A percentile compares a stretch with the other conserved stretches of the same genome.
Conservation (phyloP, 2,888 invertebrate genomes). For the Ormyrus thymus region DNA sequence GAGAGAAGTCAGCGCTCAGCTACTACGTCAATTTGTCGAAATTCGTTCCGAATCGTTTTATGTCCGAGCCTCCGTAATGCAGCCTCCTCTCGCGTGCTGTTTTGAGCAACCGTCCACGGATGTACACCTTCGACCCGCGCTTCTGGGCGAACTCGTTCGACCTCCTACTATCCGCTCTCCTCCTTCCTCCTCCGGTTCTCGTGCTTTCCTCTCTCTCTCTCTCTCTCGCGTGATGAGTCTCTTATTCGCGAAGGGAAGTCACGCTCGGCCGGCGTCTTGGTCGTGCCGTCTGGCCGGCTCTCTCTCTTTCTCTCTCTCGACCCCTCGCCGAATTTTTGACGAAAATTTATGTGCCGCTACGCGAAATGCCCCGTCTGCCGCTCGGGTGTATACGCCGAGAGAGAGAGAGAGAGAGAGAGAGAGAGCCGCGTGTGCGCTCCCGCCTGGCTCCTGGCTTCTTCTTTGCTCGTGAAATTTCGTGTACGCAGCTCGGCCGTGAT, state of each 20-base stretch:
- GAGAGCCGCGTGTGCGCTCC: neutral
- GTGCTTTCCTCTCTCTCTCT: conserved; percentile 1
- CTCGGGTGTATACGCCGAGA: conserved; percentile 9
- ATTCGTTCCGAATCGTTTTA: conserved; percentile 76
- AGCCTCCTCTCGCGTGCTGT: conserved; percentile 16
- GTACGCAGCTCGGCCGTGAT: conserved; percentile 35
- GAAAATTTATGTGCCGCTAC: conserved; percentile 54
- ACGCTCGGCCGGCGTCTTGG: too few species aligned
- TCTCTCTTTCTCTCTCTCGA: conserved; percentile 30
- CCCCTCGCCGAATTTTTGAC: conserved; percentile 54
- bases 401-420: neutral
- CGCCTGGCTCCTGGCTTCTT: neutral
- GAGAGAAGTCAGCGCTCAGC: conserved; percentile 35
- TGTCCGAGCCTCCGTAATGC: conserved; percentile 58
- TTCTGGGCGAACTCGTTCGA: conserved; percentile 43
- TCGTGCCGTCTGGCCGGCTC: neutral
- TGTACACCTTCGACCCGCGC: conserved; percentile 60
- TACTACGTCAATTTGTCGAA: conserved; percentile 74
- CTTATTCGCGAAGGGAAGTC: neutral
- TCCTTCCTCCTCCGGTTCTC: neutral
- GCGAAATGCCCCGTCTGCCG: conserved; percentile 19
- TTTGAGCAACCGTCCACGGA: conserved; percentile 15
- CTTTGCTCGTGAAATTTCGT: conserved; percentile 31
- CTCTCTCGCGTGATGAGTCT: conserved; percentile 52
- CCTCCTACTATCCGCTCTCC: conserved; percentile 28